Conservation (phyloP, 2,113 vertebrate species). For the Scomber japonicus region DNA sequence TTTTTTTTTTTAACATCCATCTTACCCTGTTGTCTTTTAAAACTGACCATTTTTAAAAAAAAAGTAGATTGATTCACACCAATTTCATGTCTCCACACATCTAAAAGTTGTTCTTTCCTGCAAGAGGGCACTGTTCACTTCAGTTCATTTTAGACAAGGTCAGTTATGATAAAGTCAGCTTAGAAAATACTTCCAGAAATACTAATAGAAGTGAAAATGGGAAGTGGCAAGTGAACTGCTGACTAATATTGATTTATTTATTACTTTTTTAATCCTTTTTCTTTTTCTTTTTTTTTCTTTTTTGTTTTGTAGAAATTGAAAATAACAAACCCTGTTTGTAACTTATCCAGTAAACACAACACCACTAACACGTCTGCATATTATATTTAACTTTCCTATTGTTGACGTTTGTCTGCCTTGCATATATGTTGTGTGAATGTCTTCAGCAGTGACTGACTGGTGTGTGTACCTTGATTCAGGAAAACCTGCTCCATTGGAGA, state of each 20-base stretch:
- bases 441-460: slow-evolving; percentile 22
- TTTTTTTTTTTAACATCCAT: too few relatives aligned
- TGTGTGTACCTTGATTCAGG: slow-evolving; percentile 80
- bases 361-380: background rate
- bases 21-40: too few relatives aligned
- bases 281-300: background rate
- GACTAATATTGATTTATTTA: background rate
- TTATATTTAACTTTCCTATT: background rate
- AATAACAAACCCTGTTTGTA: background rate
- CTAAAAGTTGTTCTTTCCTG: too few relatives aligned
- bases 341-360: background rate
- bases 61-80: too few relatives aligned
- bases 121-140: background rate
- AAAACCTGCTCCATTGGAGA: slow-evolving; percentile 96
- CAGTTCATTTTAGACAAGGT: background rate
- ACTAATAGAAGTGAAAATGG: too few relatives aligned
- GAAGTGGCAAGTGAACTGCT: background rate
- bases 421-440: background rate
- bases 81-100: too few relatives aligned
- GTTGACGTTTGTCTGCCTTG: background rate
- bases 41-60: too few relatives aligned
- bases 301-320: background rate
- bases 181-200: too few relatives aligned
- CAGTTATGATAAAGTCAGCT: too few relatives aligned
- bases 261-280: background rate